Conservation (phyloP, 2,888 invertebrate genomes). For the Drosophila austrosaltans region DNA sequence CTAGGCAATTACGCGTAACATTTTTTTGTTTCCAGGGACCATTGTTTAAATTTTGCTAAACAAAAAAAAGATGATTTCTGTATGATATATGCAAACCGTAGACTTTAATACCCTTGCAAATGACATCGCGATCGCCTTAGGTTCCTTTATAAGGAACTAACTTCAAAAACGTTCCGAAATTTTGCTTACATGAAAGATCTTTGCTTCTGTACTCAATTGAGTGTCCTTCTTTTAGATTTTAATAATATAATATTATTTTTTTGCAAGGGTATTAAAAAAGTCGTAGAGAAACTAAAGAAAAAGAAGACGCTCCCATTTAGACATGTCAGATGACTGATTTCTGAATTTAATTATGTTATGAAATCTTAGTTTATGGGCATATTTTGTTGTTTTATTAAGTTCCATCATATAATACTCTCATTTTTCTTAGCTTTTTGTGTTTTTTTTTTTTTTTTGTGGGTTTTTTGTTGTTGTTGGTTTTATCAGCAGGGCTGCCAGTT, state of each 20-base stretch:
- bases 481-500: slow-evolving; percentile 32
- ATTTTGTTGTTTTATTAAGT: slow-evolving; percentile 47
- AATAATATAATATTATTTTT: neutral
- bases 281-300: neutral
- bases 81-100: neutral
- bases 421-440: slow-evolving; percentile 14
- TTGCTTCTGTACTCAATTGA: no score
- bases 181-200: no score
- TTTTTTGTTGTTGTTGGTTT: slow-evolving; percentile 32
- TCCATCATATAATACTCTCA: slow-evolving; percentile 65
- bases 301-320: neutral
- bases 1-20: slow-evolving; percentile 8
- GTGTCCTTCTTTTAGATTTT: no score
- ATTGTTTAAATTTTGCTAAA: neutral
- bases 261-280: neutral
- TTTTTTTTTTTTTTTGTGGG: slow-evolving; percentile 34
- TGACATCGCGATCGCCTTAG: neutral
- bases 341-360: slow-evolving; percentile 23
- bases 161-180: no score
- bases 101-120: neutral
- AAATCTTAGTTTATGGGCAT: slow-evolving; percentile 40
- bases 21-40: neutral
- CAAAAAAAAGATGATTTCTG: neutral
- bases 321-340: slow-evolving; percentile 8
- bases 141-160: no score